Conservation (phyloP, 2,113 vertebrate genomes). For the Pyrgilauda ruficollis region DNA sequence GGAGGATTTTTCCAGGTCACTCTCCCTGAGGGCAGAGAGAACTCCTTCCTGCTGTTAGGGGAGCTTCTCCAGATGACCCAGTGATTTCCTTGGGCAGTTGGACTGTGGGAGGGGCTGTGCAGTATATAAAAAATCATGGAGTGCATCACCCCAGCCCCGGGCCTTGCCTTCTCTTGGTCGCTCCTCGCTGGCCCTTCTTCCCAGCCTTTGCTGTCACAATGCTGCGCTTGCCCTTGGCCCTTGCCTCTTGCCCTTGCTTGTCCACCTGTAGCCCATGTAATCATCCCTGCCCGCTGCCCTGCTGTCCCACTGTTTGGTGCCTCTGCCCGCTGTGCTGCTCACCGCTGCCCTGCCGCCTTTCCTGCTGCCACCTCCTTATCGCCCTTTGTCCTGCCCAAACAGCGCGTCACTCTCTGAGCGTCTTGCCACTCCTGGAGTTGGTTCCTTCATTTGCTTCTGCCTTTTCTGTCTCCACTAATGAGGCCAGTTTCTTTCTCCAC, state of each 20-base stretch:
- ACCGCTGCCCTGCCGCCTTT: accelerated
- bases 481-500: neutral
- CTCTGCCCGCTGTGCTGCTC: no score
- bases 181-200: accelerated
- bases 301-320: neutral
- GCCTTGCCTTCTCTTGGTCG: accelerated
- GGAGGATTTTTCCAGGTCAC: neutral
- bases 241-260: neutral
- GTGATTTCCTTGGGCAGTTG: neutral
- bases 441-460: neutral
- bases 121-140: neutral
- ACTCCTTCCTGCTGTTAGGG: neutral
- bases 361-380: accelerated
- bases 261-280: neutral
- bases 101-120: accelerated
- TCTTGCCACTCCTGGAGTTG: accelerated
- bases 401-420: accelerated
- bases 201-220: neutral
- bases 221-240: neutral
- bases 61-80: neutral
- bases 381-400: accelerated
- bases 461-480: neutral
- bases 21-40: accelerated
- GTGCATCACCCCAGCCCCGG: accelerated
- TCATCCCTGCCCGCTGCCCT: neutral